Evolutionary conservation across 2,113 vertebrate species (phyloP).

Genomic region (Rhinolophus ferrumequinum): DNA sequence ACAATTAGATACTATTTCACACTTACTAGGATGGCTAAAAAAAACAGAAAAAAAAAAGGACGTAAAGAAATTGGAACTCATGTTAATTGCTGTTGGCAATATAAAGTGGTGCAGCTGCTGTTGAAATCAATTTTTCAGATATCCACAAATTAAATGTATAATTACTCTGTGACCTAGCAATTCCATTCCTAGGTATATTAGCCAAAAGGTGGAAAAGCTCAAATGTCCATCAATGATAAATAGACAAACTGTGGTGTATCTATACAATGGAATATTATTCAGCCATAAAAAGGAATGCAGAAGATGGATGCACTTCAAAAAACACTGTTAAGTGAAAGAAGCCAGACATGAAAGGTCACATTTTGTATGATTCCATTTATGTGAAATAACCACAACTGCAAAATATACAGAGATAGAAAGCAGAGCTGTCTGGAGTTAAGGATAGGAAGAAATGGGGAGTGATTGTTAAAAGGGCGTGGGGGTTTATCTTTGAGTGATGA

Average conservation of each 20-base stretch:
- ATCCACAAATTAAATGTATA: neutral
- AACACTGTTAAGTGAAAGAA: neutral
- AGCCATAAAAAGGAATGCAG: neutral
- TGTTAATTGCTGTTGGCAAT: neutral
- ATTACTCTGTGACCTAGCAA: neutral
- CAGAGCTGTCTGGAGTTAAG: neutral
- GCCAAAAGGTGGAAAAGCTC: neutral
- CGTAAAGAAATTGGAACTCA: neutral
- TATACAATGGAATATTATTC: neutral
- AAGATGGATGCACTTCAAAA: neutral
- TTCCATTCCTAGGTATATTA: neutral
- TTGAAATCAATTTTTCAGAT: neutral
- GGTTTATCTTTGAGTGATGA: neutral
- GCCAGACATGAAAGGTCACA: neutral
- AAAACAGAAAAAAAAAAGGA: neutral
- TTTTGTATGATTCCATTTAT: neutral
- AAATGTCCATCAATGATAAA: neutral
- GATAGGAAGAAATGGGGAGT: neutral
- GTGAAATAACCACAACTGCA: neutral
- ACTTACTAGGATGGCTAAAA: neutral
- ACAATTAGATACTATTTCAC: neutral
- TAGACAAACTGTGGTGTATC: neutral
- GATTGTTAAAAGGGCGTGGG: neutral
- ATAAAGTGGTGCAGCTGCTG: neutral
- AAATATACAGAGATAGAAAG: neutral